These are phyloP conservation scores for Apogon talboti DNA, from an alignment of 2,797 vertebrate genomes.

Conservation along the genomic window DNA sequence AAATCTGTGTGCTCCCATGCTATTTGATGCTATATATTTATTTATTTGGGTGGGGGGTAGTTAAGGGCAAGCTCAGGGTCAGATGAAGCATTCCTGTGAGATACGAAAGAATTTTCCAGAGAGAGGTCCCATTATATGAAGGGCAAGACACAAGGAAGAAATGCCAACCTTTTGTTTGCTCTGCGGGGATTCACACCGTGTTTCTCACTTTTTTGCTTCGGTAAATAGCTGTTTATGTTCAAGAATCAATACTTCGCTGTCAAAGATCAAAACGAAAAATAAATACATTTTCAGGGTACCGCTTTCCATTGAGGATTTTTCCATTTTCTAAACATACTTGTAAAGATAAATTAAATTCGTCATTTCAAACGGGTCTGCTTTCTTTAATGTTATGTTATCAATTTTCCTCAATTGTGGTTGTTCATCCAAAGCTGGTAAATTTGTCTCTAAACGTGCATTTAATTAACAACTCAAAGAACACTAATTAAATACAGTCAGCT, in stretches of 20 bases:
- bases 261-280: conserved; percentile 24
- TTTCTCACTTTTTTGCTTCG: neutral
- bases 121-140: conserved; percentile 46
- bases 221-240: conserved; percentile 35
- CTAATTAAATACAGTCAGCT: conserved; percentile 69
- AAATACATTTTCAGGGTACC: conserved; percentile 23
- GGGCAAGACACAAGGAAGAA: conserved; percentile 23
- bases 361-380: conserved; percentile 48
- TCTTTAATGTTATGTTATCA: conserved; percentile 50
- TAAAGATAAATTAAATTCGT: conserved; percentile 52
- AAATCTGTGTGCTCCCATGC: neutral
- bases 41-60: conserved; percentile 19
- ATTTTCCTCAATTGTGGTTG: conserved; percentile 51
- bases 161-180: conserved; percentile 13
- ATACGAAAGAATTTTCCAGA: conserved; percentile 38
- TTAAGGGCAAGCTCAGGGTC: conserved; percentile 33
- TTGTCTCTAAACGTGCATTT: conserved; percentile 67
- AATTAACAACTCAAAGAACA: conserved; percentile 73
- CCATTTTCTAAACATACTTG: conserved; percentile 15
- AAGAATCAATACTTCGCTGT: conserved; percentile 37
- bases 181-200: conserved; percentile 12
- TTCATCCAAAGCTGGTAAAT: conserved; percentile 55
- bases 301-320: conserved; percentile 23
- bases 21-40: conserved; percentile 18
- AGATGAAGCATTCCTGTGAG: conserved; percentile 26